These are phyloP conservation scores for Protophormia terraenovae DNA, from an alignment of 2,888 invertebrate genomes.

Conservation along the genomic window DNA sequence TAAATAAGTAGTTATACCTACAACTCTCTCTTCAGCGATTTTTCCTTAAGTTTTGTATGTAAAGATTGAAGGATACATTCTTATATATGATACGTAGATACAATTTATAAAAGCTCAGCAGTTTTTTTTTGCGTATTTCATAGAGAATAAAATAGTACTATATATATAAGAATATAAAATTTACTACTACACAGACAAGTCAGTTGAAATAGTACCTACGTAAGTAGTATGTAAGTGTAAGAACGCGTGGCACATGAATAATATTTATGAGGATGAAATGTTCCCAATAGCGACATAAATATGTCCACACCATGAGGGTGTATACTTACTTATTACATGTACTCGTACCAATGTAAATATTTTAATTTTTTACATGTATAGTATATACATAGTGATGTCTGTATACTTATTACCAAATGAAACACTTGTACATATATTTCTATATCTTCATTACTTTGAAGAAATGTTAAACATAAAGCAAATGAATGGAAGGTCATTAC, in stretches of 20 bases:
- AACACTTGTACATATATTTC: not conserved
- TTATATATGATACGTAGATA: conserved; percentile 12
- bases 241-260: conserved; percentile 73
- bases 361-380: not conserved
- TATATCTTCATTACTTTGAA: conserved; percentile 34
- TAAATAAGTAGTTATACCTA: not conserved
- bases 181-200: not conserved
- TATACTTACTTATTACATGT: conserved; percentile 21
- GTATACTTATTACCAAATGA: not conserved
- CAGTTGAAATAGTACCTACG: conserved; percentile 7
- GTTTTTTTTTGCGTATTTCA: conserved; percentile 30
- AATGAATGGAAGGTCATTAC: conserved; percentile 4
- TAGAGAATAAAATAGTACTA: conserved; percentile 17
- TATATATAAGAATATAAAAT: conserved; percentile 13
- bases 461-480: conserved; percentile 18
- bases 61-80: conserved; percentile 32
- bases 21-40: not conserved
- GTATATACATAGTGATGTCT: not conserved
- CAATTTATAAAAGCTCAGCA: conserved; percentile 71
- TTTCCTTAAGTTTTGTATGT: not conserved
- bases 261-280: conserved; percentile 80
- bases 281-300: conserved; percentile 80
- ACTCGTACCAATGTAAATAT: not conserved
- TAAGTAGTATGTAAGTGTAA: not conserved
- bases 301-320: conserved; percentile 79